Conservation (phyloP, 2,888 invertebrate genomes). For the Graphium colonna region DNA sequence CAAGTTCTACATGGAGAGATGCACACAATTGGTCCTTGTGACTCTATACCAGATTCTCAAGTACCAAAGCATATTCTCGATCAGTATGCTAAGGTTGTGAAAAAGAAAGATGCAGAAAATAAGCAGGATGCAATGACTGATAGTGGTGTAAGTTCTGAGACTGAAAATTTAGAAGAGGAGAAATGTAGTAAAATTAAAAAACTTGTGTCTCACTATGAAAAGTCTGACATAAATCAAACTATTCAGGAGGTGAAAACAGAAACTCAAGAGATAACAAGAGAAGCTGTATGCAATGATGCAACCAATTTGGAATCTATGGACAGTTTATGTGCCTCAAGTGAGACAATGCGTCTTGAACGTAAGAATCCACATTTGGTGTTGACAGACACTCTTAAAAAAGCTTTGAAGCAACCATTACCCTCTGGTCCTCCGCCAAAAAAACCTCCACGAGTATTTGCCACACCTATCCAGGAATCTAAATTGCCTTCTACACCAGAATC, state of each 20-base stretch:
- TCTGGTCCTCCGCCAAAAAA: slow-evolving; percentile 87
- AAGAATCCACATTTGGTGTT: slow-evolving; percentile 67
- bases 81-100: slow-evolving; percentile 69
- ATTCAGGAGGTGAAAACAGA: slow-evolving; percentile 26
- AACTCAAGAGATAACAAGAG: slow-evolving; percentile 10
- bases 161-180: slow-evolving; percentile 70
- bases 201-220: slow-evolving; percentile 47
- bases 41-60: slow-evolving; percentile 60
- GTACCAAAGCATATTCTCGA: slow-evolving; percentile 70
- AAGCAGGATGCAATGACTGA: slow-evolving; percentile 69
- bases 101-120: slow-evolving; percentile 52
- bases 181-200: slow-evolving; percentile 52
- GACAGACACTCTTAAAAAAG: slow-evolving; percentile 82
- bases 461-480: slow-evolving; percentile 39
- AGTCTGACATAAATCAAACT: slow-evolving; percentile 29
- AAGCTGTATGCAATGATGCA: slow-evolving; percentile 15
- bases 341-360: slow-evolving; percentile 63
- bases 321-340: slow-evolving; percentile 58
- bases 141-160: slow-evolving; percentile 74
- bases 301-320: slow-evolving; percentile 57
- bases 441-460: slow-evolving; percentile 83
- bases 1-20: slow-evolving; percentile 34
- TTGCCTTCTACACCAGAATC: slow-evolving; percentile 23
- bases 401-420: slow-evolving; percentile 84
- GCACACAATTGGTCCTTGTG: slow-evolving; percentile 25